Conservation (phyloP, 2,888 invertebrate species). For the Dolichopus griseipennis region DNA sequence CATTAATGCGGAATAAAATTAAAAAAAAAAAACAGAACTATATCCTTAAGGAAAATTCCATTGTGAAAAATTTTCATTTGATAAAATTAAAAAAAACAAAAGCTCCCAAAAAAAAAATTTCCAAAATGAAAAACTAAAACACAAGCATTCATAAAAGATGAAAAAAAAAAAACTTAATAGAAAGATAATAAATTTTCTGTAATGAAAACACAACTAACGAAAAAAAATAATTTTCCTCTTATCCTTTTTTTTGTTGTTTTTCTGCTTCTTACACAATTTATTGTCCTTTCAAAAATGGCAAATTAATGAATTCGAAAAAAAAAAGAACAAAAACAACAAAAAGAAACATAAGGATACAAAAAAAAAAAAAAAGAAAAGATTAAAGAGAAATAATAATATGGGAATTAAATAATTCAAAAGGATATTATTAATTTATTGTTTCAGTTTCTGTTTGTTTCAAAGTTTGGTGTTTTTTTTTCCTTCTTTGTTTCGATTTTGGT, state of each 20-base stretch:
- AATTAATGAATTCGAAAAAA: slow-evolving; percentile 2
- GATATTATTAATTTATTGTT: slow-evolving; percentile 3
- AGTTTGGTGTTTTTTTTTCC: no score
- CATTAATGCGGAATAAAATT: not conserved
- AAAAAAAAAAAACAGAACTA: not conserved
- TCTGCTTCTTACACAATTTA: no score
- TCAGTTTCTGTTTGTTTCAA: not conserved
- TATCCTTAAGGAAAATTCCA: not conserved
- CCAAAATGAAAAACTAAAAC: no score
- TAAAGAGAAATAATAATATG: no score
- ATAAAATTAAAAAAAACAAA: not conserved
- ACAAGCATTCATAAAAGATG: no score
- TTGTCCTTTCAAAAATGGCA: not conserved
- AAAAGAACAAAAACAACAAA: not conserved
- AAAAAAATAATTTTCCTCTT: not conserved
- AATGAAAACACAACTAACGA: not conserved
- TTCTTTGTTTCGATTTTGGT: not conserved
- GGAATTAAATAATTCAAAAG: not conserved
- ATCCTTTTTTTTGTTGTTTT: no score
- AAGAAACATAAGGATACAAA: not conserved
- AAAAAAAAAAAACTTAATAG: no score
- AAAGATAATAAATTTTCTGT: not conserved
- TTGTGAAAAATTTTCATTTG: not conserved
- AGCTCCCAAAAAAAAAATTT: no score
- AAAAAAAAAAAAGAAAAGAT: no score